Evolutionary conservation across 2,797 vertebrate genomes (phyloP), one percentile per base, ranked within the genome.

Genomic region (Sebastes glaucus): DNA sequence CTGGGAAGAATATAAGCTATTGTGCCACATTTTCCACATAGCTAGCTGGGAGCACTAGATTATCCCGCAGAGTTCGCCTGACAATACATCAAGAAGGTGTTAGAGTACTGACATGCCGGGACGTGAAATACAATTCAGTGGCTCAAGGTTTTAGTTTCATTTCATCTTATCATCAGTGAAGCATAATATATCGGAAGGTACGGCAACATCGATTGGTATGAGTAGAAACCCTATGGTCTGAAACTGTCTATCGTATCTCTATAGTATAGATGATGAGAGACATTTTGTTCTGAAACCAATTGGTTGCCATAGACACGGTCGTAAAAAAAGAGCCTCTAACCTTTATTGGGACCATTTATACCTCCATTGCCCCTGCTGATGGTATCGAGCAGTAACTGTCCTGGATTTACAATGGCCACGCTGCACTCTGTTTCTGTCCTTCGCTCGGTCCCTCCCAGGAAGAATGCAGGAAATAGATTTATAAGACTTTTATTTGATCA

Each of bases 271-370:
- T 65, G 38, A 84, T 74, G 65, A 55, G 32, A 82, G 38, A 64
- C 53, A 64, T 82, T 87, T 70, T 89, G 53, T 64, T 85, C 72
- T 70, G 72, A 77, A 87, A 81, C 71, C 79, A 73, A 80, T 82
- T 78, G 86, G 80, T 89, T 89, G 73, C 82, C 85, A 86, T 76
- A 79, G 84, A 81, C 76, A 84, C 83, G 82, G 68, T 81, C 63
- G 10, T 92, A 94, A 89, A 90, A 85, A 83, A 77, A 78, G 10
- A 53, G 49, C 64, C 82, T 87, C 82, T 89, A 91, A 93, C 89
- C 89, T 94, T 94, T 93, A 94, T 93, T 93, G 89, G 86, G 79
- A 86, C 82, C 91, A 91, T 94, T 94, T 93, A 94, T 92, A 87
- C 94, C 86, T 91, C 90, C 86, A 93, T 92, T 93, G 90, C 91